Conservation (phyloP, 2,888 invertebrate genomes). For the Heliconius charithonia region DNA sequence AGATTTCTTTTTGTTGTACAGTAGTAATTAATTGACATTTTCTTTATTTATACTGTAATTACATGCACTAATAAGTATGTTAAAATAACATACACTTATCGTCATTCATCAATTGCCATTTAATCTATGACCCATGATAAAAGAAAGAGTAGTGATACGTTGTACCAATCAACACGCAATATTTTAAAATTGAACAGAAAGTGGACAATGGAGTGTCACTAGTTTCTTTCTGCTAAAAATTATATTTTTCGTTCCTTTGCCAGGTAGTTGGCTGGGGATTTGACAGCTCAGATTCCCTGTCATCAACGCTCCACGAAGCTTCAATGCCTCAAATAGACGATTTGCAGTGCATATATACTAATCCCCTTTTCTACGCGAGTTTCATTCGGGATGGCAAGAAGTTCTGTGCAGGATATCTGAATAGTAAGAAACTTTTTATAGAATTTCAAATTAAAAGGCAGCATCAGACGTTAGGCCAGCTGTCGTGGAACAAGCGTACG, state of each 20-base stretch:
- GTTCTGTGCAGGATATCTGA: conserved; percentile 36
- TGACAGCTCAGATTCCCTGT: conserved; percentile 18
- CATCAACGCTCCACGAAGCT: conserved; percentile 27
- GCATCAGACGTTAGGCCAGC: not conserved
- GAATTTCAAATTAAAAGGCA: not conserved
- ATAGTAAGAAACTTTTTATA: conserved; percentile 14
- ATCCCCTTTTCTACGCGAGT: conserved; percentile 25
- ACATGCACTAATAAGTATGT: too few relatives aligned
- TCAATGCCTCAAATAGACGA: conserved; percentile 30
- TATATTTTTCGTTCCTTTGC: not conserved
- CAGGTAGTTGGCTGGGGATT: conserved; percentile 38
- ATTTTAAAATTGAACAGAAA: not conserved
- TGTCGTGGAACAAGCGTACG: too few relatives aligned
- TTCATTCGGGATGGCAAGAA: conserved; percentile 12
- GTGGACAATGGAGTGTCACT: not conserved
- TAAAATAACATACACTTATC: too few relatives aligned
- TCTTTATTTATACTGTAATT: too few relatives aligned
- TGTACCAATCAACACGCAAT: not conserved
- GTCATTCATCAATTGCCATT: too few relatives aligned
- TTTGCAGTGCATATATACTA: conserved; percentile 21
- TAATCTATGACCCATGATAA: not conserved
- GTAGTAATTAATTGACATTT: too few relatives aligned
- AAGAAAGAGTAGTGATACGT: not conserved
- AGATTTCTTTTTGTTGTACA: too few relatives aligned
- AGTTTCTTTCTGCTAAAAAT: not conserved